Conservation (phyloP, 2,797 vertebrate genomes). For the Chaunax sp. region DNA sequence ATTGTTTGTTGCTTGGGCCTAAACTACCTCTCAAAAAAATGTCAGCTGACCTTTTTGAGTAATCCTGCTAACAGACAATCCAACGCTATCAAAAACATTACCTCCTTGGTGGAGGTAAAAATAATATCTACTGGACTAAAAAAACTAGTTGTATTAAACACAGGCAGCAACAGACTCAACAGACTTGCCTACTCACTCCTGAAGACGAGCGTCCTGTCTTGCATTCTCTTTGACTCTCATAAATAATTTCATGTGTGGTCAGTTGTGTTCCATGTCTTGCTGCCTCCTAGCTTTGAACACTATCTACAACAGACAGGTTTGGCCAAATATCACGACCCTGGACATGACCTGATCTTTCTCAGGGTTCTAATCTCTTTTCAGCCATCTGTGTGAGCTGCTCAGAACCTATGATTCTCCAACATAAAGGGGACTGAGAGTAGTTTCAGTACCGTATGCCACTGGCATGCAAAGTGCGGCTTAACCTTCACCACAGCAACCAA, state of each 20-base stretch:
- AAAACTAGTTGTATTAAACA: background rate
- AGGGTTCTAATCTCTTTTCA: background rate
- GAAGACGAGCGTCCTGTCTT: background rate
- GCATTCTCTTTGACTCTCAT: constrained; percentile 5
- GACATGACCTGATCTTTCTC: constrained; percentile 30
- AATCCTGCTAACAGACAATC: too few species aligned
- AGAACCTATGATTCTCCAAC: constrained; percentile 17
- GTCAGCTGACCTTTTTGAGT: too few species aligned
- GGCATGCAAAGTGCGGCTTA: background rate
- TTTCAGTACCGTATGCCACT: constrained; percentile 6
- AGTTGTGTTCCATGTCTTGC: constrained; percentile 32
- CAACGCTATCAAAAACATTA: too few species aligned
- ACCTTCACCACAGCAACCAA: constrained; percentile 22
- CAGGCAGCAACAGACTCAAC: background rate
- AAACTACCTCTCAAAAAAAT: too few species aligned
- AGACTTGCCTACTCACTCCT: background rate
- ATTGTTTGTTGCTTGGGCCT: too few species aligned
- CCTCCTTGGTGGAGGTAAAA: too few species aligned
- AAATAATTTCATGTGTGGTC: constrained; percentile 31
- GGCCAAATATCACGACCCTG: constrained; percentile 32
- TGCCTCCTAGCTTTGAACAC: constrained; percentile 40
- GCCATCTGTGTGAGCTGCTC: constrained; percentile 20
- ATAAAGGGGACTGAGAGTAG: constrained; percentile 17
- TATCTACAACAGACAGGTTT: constrained; percentile 39
- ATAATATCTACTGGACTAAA: background rate